Evolutionary conservation across 2,797 vertebrate genomes (phyloP).

Genomic region (Cossypha caffra): DNA sequence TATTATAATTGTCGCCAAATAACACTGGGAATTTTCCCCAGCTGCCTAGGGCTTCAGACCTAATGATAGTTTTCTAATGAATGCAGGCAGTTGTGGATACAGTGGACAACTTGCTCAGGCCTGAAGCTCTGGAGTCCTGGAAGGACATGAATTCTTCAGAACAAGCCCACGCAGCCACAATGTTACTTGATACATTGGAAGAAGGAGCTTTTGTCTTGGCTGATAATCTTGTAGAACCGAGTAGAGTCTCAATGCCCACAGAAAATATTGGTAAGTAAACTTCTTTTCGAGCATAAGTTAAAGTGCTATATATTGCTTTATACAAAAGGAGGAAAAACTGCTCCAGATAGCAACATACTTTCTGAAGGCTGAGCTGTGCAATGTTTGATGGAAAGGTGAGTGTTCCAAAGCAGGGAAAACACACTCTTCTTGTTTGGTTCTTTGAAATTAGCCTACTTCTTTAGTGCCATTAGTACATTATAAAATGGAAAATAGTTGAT

Average conservation of each 20-base stretch:
- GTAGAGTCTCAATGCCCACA: conserved; percentile 95
- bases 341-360: fast-evolving
- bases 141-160: conserved; percentile 98
- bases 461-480: conserved; percentile 34
- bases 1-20: conserved; percentile 63
- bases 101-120: conserved; percentile 95
- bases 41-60: conserved; percentile 42
- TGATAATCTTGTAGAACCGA: conserved; percentile 96
- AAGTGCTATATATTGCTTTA: background rate
- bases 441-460: background rate
- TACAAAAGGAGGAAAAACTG: background rate
- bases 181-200: conserved; percentile 97
- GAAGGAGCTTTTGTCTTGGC: conserved; percentile 98
- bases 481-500: background rate
- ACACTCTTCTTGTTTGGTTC: background rate
- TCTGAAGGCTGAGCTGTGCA: background rate
- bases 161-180: conserved; percentile 96
- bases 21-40: conserved; percentile 37
- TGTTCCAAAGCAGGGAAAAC: background rate
- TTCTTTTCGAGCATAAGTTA: background rate
- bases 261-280: conserved; percentile 95
- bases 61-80: conserved; percentile 81
- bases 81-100: conserved; percentile 97
- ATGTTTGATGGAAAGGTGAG: background rate
- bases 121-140: conserved; percentile 96